These are phyloP conservation scores for Pitangus sulphuratus DNA, from an alignment of 2,797 vertebrate genomes.

Conservation along the genomic window DNA sequence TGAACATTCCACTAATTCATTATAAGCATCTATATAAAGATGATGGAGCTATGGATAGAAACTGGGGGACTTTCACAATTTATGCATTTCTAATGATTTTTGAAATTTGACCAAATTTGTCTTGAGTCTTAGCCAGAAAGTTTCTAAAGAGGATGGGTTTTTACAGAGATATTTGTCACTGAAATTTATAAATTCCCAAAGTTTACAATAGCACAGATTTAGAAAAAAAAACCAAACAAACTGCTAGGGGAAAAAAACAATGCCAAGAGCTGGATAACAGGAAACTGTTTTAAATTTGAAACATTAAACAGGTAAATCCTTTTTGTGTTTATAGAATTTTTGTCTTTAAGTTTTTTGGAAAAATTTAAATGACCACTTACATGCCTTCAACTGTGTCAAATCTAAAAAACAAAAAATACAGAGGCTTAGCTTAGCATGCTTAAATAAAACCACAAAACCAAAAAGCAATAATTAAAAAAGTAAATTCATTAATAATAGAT, in stretches of 20 bases:
- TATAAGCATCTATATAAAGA: neutral
- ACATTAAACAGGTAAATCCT: conserved; percentile 57
- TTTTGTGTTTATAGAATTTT: conserved; percentile 39
- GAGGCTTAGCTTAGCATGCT: conserved; percentile 89
- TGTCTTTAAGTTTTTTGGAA: conserved; percentile 66
- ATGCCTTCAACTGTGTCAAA: conserved; percentile 93
- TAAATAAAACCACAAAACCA: conserved; percentile 82
- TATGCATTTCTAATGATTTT: neutral
- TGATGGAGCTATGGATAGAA: neutral
- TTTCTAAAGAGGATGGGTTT: neutral
- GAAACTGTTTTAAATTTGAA: conserved; percentile 51
- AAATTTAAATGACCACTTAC: conserved; percentile 89
- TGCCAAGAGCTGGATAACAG: conserved; percentile 1
- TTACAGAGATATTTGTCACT: neutral
- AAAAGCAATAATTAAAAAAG: conserved; percentile 72
- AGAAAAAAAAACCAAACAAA: neutral
- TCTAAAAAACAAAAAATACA: conserved; percentile 90
- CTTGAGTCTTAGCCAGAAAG: neutral
- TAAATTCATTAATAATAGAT: conserved; percentile 60
- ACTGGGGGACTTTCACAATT: neutral
- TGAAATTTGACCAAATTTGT: neutral
- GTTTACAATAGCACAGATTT: conserved; percentile 26
- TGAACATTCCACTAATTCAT: neutral
- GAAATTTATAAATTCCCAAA: neutral
- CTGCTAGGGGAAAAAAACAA: neutral